Base-by-base conservation (phyloP, 2,888 invertebrate genomes). In the Drosophila neonasuta region DNA sequence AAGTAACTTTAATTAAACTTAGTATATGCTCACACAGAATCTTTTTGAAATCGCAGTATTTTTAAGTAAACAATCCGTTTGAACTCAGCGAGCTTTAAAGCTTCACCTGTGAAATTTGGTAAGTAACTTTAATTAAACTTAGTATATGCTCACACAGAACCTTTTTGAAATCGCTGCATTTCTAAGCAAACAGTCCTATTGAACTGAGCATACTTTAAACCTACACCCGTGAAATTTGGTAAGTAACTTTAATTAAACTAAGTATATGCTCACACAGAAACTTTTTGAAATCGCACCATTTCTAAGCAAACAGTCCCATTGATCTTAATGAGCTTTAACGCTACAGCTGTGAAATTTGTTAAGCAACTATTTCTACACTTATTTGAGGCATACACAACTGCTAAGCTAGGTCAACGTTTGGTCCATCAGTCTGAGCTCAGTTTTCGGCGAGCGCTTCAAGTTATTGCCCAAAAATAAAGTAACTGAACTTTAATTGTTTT, bases 401-500 rank as follows among this genome's bases (percentile, higher is more conserved):
- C 24, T 24, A 1, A 24, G 24, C 24, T 24, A 29, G 30, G 39
- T 41, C 34, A 49, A 17, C 20, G 20, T 1, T 20, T 2, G 15
- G 36, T 29, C 9, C 30, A 24, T 17, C 60, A 46, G 10, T 24
- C 24, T 0, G n/a, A 15, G 5, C 34, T 7, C 20, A 13, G 10
- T 20, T 20, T 46, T 11, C 24, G 5, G n/a, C 6, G 34, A 24
- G 30, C n/a, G 34, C n/a, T 44, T 65, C 29, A 61, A 57, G 66
- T 20, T 60, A 74, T 77, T 71, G 68, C 81, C 75, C 68, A 66
- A 68, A 79, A 77, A 74, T 41, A 45, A 64, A 62, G 65, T 74
- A 79, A 85, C 82, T 86, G 87, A 81, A 79, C 82, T 79, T 71
- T 85, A 79, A 82, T 86, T 86, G 77, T 74, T 5, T 24, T 5